Percentiles rank a stretch among this genome's conserved stretches.
These are phyloP conservation scores for Acronicta aceris DNA, from an alignment of 2,888 invertebrate genomes.

Conservation along the genomic window DNA sequence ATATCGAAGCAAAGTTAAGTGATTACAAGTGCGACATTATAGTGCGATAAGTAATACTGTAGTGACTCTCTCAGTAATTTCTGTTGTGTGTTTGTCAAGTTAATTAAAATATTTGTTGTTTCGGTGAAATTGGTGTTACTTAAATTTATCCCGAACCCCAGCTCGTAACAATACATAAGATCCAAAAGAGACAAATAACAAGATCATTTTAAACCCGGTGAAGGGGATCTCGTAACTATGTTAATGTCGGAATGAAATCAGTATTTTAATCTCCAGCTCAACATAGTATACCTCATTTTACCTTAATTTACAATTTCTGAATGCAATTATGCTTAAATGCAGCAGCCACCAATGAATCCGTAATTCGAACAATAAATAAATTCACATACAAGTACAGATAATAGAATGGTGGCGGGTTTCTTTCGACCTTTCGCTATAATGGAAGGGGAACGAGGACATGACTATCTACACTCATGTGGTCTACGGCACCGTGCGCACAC, in stretches of 20 bases:
- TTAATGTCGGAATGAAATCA: conserved; percentile 22
- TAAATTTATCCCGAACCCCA: too few relatives aligned
- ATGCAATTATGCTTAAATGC: conserved; percentile 23
- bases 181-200: conserved; percentile 2
- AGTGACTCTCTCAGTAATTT: too few relatives aligned
- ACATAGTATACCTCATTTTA: conserved; percentile 6
- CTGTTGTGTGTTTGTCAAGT: too few relatives aligned
- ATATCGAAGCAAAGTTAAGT: too few relatives aligned
- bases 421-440: conserved; percentile 57
- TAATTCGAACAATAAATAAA: conserved; percentile 40
- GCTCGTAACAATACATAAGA: too few relatives aligned
- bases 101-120: too few relatives aligned
- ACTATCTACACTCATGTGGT: conserved; percentile 38
- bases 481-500: conserved; percentile 28
- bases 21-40: too few relatives aligned
- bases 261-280: conserved; percentile 3
- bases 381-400: conserved; percentile 28
- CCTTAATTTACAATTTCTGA: conserved; percentile 4
- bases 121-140: too few relatives aligned
- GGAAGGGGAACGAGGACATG: conserved; percentile 58
- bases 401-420: conserved; percentile 44
- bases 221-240: conserved; percentile 35
- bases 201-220: conserved; percentile 11
- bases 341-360: conserved; percentile 14
- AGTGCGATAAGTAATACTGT: too few relatives aligned